Percentiles rank a stretch among this genome's conserved stretches.
Conservation (phyloP, 1,140 invertebrate species). For the Frieseomelitta varia region DNA sequence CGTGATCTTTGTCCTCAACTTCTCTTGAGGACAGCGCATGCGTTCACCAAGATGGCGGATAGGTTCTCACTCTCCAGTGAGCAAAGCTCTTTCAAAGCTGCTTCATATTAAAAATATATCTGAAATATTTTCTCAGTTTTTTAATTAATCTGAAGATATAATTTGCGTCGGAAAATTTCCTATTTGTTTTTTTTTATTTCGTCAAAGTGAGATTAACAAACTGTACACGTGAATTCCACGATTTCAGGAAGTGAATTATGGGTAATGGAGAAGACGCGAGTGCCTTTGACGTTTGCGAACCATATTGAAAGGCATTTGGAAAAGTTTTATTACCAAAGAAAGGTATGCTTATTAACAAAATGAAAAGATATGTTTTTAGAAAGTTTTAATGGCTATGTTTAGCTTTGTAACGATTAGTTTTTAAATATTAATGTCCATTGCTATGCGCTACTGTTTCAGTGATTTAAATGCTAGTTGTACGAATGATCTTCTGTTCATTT, state of each 20-base stretch:
- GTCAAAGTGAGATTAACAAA: not conserved
- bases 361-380: not conserved
- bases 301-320: constrained; percentile 63
- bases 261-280: constrained; percentile 60
- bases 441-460: not conserved
- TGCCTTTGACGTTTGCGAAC: constrained; percentile 53
- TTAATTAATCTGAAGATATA: not conserved
- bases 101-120: constrained; percentile 41
- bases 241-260: constrained; percentile 57
- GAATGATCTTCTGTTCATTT: not conserved
- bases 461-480: constrained; percentile 18
- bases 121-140: constrained; percentile 8
- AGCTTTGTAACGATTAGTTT: not conserved
- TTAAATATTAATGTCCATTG: not conserved
- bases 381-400: not conserved
- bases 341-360: constrained; percentile 55
- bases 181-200: not conserved
- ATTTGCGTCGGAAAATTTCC: not conserved
- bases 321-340: constrained; percentile 44
- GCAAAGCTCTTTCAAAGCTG: constrained; percentile 64
- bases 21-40: constrained; percentile 36
- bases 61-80: constrained; percentile 75
- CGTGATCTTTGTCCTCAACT: constrained; percentile 61
- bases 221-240: constrained; percentile 36
- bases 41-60: constrained; percentile 77